These are phyloP conservation scores for Drosophila subquinaria DNA, from an alignment of 2,888 invertebrate genomes.

Conservation along the genomic window DNA sequence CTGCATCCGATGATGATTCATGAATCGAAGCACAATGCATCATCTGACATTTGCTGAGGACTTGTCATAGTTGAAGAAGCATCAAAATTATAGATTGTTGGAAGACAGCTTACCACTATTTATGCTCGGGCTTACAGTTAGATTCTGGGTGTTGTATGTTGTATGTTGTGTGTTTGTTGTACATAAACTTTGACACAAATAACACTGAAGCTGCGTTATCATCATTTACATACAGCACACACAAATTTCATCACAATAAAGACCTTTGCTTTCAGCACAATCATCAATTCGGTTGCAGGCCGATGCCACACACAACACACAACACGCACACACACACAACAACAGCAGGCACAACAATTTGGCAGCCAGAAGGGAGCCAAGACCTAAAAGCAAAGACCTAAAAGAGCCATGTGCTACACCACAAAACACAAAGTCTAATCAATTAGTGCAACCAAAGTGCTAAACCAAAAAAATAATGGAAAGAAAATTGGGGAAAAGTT, in stretches of 20 bases:
- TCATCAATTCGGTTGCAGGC: conserved; percentile 55
- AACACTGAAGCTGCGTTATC: conserved; percentile 43
- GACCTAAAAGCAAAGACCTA: conserved; percentile 1
- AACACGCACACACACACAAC: conserved; percentile 13
- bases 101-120: neutral
- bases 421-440: conserved; percentile 54
- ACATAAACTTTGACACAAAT: conserved; percentile 54
- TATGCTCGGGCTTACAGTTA: conserved; percentile 6
- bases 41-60: conserved; percentile 11
- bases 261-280: conserved; percentile 65
- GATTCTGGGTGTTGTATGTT: conserved; percentile 1
- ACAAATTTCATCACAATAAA: conserved; percentile 58
- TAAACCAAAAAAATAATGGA: conserved; percentile 1
- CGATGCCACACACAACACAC: conserved; percentile 48
- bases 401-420: conserved; percentile 52
- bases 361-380: conserved; percentile 75
- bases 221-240: conserved; percentile 10
- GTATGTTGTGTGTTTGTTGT: conserved; percentile 19
- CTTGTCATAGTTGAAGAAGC: neutral
- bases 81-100: neutral
- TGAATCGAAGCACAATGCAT: conserved; percentile 6
- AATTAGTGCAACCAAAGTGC: conserved; percentile 55
- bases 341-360: conserved; percentile 26
- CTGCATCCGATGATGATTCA: conserved; percentile 2
- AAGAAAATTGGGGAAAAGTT: neutral